Percentiles rank a stretch among this genome's conserved stretches.
phyloP scores from a whole-genome alignment of 2,888 invertebrate genomes.

The Lepetodrilus schrolli region DNA sequence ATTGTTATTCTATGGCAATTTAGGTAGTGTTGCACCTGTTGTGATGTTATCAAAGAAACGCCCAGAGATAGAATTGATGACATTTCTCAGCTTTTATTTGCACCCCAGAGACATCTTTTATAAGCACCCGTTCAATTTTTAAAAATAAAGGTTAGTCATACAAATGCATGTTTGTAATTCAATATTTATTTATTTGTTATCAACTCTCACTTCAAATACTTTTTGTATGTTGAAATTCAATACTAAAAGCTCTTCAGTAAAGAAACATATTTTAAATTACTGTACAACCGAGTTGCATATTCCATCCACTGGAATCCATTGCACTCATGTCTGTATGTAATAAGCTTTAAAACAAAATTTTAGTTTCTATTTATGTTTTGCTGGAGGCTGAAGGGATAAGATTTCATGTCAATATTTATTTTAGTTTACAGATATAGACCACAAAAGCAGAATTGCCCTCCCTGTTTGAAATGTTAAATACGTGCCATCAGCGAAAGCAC shows the following conservation, averaged over 20 bases:
- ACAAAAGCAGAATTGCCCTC: not conserved
- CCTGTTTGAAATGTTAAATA: constrained; percentile 11
- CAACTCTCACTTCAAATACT: not conserved
- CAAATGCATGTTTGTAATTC: too few species aligned
- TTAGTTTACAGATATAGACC: not conserved
- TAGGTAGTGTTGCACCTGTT: too few species aligned
- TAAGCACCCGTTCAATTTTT: too few species aligned
- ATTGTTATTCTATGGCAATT: too few species aligned
- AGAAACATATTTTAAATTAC: too few species aligned
- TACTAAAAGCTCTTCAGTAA: too few species aligned
- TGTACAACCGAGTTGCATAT: not conserved
- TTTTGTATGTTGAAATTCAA: not conserved
- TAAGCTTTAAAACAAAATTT: not conserved
- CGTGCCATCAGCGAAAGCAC: not conserved
- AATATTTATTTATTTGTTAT: too few species aligned
- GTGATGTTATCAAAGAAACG: too few species aligned
- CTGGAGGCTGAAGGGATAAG: not conserved
- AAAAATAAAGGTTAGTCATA: too few species aligned
- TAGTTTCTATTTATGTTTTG: not conserved
- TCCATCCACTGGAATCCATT: not conserved
- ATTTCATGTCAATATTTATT: constrained; percentile 2
- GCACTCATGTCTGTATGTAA: not conserved
- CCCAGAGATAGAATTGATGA: too few species aligned
- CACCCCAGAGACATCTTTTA: too few species aligned
- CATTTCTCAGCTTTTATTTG: too few species aligned